phyloP scores from a whole-genome alignment of 2,888 invertebrate species.

The Lasioglossum calceatum region DNA sequence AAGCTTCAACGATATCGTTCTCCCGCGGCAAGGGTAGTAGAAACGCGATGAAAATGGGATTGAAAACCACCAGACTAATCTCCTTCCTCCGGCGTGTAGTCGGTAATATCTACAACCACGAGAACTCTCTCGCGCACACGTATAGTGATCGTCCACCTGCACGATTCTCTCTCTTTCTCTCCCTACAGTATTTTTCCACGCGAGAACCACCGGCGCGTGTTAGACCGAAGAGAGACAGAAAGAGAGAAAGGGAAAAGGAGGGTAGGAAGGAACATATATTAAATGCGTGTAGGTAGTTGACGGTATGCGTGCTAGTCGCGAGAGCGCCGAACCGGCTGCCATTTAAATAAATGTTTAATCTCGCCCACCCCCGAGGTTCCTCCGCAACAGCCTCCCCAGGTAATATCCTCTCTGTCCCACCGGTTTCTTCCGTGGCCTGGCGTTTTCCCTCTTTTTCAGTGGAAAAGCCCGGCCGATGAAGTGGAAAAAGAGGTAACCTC shows the following conservation, averaged over 20 bases:
- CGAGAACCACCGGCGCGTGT: slow-evolving; percentile 19
- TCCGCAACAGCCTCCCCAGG: slow-evolving; percentile 44
- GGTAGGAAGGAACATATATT: slow-evolving; percentile 62
- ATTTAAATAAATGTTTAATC: slow-evolving; percentile 84
- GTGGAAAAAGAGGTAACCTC: slow-evolving; percentile 61
- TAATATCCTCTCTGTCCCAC: slow-evolving; percentile 62
- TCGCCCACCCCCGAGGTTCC: slow-evolving; percentile 73
- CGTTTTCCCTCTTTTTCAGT: slow-evolving; percentile 52
- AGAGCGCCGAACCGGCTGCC: slow-evolving; percentile 77
- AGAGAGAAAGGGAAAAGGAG: slow-evolving; percentile 6
- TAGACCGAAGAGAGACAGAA: background rate
- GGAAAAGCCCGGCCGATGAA: slow-evolving; percentile 66
- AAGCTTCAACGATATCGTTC: slow-evolving; percentile 72
- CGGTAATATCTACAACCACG: slow-evolving; percentile 68
- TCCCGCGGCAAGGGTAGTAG: slow-evolving; percentile 60
- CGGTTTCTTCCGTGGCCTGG: slow-evolving; percentile 54
- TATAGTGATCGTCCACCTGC: slow-evolving; percentile 52
- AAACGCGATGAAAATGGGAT: slow-evolving; percentile 83
- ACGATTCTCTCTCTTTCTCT: slow-evolving; percentile 47
- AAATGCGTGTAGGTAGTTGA: slow-evolving; percentile 64
- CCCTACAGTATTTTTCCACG: slow-evolving; percentile 56
- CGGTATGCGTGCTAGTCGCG: slow-evolving; percentile 71
- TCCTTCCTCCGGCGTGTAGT: slow-evolving; percentile 67
- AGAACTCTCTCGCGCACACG: slow-evolving; percentile 40
- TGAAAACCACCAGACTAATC: slow-evolving; percentile 84